Evolutionary conservation across 1,140 invertebrate species (phyloP).

Genomic region (Drepana arcuata): DNA sequence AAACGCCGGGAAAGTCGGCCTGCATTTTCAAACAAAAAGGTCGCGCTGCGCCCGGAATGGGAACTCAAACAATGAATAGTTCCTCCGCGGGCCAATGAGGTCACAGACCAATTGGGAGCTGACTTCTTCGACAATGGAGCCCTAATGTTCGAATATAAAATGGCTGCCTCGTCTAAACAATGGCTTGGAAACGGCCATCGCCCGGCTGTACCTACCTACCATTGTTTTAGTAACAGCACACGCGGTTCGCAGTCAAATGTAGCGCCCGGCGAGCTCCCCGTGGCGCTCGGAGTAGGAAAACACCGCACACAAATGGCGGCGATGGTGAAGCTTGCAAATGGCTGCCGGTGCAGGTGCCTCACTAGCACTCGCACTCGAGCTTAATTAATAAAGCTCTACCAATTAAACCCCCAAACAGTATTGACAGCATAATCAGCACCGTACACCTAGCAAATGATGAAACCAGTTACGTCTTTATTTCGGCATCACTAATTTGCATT

Average conservation of each 20-base stretch:
- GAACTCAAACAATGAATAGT: too few relatives aligned
- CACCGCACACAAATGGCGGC: slow-evolving; percentile 62
- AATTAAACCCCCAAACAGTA: slow-evolving; percentile 25
- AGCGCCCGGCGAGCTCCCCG: slow-evolving; percentile 46
- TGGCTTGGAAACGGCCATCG: slow-evolving; percentile 12
- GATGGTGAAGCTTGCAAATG: slow-evolving; percentile 67
- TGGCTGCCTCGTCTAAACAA: slow-evolving; percentile 56
- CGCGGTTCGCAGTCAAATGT: slow-evolving; percentile 57
- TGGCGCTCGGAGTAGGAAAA: slow-evolving; percentile 65
- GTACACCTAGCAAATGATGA: too few relatives aligned
- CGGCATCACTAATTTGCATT: slow-evolving; percentile 57
- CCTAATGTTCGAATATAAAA: slow-evolving; percentile 66
- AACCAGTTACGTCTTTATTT: slow-evolving; percentile 39
- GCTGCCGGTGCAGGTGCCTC: slow-evolving; percentile 52
- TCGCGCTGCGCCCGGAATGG: too few relatives aligned
- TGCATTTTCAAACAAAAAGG: too few relatives aligned
- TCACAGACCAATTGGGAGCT: slow-evolving; percentile 11
- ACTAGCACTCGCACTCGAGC: too few relatives aligned
- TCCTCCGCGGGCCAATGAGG: slow-evolving; percentile 14
- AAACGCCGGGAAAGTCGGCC: too few relatives aligned
- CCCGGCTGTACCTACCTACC: slow-evolving; percentile 7
- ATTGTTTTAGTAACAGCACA: slow-evolving; percentile 67
- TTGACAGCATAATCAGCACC: too few relatives aligned
- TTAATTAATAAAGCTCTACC: too few relatives aligned
- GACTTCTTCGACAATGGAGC: slow-evolving; percentile 15